A percentile compares a stretch with the other conserved stretches of the same genome.
phyloP scores from a whole-genome alignment of 2,888 invertebrate genomes.

The Ochropleura plecta region DNA sequence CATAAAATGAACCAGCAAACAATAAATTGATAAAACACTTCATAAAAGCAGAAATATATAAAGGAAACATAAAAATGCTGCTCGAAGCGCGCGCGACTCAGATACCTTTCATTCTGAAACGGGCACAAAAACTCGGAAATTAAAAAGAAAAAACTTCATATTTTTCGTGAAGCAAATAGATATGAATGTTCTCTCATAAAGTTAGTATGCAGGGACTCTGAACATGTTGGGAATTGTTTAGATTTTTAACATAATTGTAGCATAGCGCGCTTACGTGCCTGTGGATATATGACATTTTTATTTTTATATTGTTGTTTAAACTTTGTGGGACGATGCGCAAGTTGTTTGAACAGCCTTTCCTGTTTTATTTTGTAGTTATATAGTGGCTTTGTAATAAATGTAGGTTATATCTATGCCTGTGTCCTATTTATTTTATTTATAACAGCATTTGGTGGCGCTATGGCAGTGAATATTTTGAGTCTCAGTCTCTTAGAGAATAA shows the following conservation, averaged over 20 bases:
- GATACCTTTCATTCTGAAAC: constrained; percentile 44
- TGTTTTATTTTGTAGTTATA: constrained; percentile 22
- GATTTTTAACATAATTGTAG: constrained; percentile 22
- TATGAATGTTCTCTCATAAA: constrained; percentile 33
- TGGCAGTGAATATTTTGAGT: neutral
- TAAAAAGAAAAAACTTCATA: constrained; percentile 54
- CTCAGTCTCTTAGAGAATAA: neutral
- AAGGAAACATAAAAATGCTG: constrained; percentile 53
- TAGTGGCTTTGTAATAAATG: neutral
- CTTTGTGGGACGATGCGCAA: constrained; percentile 17
- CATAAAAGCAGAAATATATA: constrained; percentile 46
- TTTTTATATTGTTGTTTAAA: constrained; percentile 37
- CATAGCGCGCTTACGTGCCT: constrained; percentile 1
- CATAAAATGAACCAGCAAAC: constrained; percentile 38
- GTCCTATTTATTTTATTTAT: neutral
- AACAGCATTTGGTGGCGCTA: neutral
- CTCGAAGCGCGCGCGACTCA: constrained; percentile 15
- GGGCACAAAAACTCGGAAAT: constrained; percentile 61
- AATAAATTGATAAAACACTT: constrained; percentile 55
- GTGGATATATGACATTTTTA: neutral
- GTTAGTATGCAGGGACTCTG: constrained; percentile 29
- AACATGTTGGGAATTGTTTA: constrained; percentile 41
- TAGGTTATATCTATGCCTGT: neutral
- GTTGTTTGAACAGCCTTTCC: constrained; percentile 13
- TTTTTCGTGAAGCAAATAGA: constrained; percentile 54